Evolutionary conservation across 2,888 invertebrate species (phyloP), one percentile per base, ranked within the genome.

Genomic region (Thecocarcelia acutangulata): DNA sequence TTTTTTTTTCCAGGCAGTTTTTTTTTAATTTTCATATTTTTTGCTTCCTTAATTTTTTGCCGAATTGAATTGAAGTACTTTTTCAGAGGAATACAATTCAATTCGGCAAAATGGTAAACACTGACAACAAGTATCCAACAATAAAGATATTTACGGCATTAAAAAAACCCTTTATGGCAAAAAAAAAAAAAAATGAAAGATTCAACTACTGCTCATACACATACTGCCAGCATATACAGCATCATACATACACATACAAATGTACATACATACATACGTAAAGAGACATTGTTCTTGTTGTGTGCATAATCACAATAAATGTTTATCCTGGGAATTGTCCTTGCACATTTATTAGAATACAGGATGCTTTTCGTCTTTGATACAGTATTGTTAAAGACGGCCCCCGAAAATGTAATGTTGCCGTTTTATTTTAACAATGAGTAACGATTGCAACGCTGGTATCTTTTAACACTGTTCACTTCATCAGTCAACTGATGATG

Each of bases 301-400:
- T 83, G 76, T 83, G 80, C 86, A 89, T 88, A 89, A 88, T 88
- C 89, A 87, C 88, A 89, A 88, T 88, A 87, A 88, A 88, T 88
- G 89, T 88, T 88, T 86, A 84, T 72, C 89, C 64, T 80, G 88
- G 88, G 88, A 89, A 88, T 88, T 87, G 85, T 86, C 85, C 84
- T 87, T 85, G 87, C 86, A 84, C 85, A 84, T 85, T 84, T 83
- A 84, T 81, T 83, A 73, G 75, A 80, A 77, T 74, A 72, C 83
- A 82, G 83, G 85, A 83, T 46, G 61, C 54, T 54, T 54, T 54
- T 59, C 52, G 64, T 58, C 68, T 73, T 68, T 56, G 70, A 42
- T 4, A 61, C 28, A 52, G 17, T 17, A 33, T 17, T 59, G 17
- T 13, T 52, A 59, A 68, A 68, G 68, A 42, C 37, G 44, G 21